These are phyloP conservation scores for Scaptomyza hsui DNA, from an alignment of 1,140 invertebrate genomes.

Conservation along the genomic window DNA sequence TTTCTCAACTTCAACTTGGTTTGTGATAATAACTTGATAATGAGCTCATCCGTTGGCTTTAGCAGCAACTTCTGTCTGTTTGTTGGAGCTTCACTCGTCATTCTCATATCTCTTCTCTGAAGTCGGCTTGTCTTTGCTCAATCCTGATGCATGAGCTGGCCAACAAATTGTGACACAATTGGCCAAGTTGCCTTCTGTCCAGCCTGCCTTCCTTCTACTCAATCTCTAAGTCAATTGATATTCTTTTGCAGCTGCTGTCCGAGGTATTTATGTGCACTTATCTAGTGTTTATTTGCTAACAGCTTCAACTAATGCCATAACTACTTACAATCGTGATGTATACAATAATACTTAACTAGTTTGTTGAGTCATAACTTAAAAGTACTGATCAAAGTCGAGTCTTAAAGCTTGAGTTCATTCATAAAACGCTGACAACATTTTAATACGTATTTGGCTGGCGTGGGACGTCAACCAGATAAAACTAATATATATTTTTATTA, in stretches of 20 bases:
- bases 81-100: constrained; percentile 1
- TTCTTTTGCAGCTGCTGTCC: constrained; percentile 21
- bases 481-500: neutral
- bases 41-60: constrained; percentile 62
- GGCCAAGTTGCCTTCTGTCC: neutral
- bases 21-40: constrained; percentile 73
- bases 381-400: constrained; percentile 31
- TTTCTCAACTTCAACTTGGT: constrained; percentile 35
- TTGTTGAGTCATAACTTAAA: constrained; percentile 26
- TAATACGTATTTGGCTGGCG: constrained; percentile 30
- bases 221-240: constrained; percentile 14
- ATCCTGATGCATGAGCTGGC: constrained; percentile 58
- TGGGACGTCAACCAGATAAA: constrained; percentile 17
- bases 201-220: neutral
- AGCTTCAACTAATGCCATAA: constrained; percentile 40
- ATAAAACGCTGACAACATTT: constrained; percentile 36
- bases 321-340: constrained; percentile 4
- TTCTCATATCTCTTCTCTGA: constrained; percentile 32
- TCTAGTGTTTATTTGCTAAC: constrained; percentile 63
- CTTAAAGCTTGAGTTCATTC: constrained; percentile 38
- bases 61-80: neutral
- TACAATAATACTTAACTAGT: constrained; percentile 12
- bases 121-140: constrained; percentile 15
- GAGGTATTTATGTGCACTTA: constrained; percentile 67
- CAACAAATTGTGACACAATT: constrained; percentile 66